These are phyloP conservation scores for Tokudaia muenninki DNA, from an alignment of 2,797 vertebrate species.

Conservation along the genomic window DNA sequence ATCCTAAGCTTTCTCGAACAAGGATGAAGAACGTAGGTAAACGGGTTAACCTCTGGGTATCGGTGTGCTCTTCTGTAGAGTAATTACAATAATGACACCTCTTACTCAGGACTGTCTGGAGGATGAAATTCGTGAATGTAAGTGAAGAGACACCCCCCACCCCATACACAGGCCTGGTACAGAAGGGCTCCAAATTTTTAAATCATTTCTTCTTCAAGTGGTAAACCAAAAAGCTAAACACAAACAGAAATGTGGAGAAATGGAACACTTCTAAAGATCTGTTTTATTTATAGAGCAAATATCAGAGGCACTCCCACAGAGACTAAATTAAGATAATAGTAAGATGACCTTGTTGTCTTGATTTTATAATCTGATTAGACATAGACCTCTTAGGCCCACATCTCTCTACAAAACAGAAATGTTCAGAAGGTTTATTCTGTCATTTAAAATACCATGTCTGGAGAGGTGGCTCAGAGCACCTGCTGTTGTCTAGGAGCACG, in stretches of 20 bases:
- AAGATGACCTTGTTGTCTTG: slow-evolving; percentile 25
- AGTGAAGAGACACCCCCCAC: not conserved
- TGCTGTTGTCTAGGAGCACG: not conserved
- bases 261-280: slow-evolving; percentile 43
- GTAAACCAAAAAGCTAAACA: slow-evolving; percentile 57
- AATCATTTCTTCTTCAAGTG: slow-evolving; percentile 27
- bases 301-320: slow-evolving; percentile 59
- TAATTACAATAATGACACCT: not conserved
- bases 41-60: not conserved
- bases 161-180: not conserved
- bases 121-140: slow-evolving; percentile 1
- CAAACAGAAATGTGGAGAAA: slow-evolving; percentile 71
- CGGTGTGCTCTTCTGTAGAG: not conserved
- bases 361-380: slow-evolving; percentile 15
- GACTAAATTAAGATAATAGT: slow-evolving; percentile 27
- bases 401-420: slow-evolving; percentile 54
- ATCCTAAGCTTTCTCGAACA: not conserved
- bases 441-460: not conserved
- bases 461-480: not conserved
- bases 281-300: slow-evolving; percentile 66
- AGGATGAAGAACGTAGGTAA: not conserved
- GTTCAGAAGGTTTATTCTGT: slow-evolving; percentile 21
- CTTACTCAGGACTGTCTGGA: slow-evolving; percentile 20
- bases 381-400: not conserved
- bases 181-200: not conserved